Evolutionary conservation across 2,113 vertebrate species (phyloP).

Genomic region (Stigmatopora nigra): DNA sequence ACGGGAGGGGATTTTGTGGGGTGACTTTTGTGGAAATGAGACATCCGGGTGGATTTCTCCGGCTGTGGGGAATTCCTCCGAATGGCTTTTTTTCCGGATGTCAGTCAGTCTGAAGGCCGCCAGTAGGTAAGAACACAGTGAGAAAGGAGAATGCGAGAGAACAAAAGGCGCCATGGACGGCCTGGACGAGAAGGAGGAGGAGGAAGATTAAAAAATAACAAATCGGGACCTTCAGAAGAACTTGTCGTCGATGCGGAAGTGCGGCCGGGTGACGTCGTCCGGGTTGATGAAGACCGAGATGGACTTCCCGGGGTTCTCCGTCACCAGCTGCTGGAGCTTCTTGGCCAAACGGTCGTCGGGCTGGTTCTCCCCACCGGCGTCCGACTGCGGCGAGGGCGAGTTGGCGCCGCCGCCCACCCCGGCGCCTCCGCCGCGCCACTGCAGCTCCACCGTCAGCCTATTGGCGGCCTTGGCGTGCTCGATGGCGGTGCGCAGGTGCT

Average conservation of each 20-base stretch:
- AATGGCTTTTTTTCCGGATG: constrained; percentile 16
- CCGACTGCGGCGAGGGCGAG: constrained; percentile 84
- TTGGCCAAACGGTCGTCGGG: constrained; percentile 91
- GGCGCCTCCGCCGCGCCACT: constrained; percentile 73
- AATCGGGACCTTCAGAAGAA: constrained; percentile 81
- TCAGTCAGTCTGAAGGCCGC: constrained; percentile 41
- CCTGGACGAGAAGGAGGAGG: constrained; percentile 37
- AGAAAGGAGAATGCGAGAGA: constrained; percentile 44
- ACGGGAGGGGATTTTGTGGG: background rate
- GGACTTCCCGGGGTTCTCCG: constrained; percentile 95
- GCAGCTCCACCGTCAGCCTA: constrained; percentile 81
- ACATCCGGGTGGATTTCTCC: background rate
- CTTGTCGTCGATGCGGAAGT: constrained; percentile 98
- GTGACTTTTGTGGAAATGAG: background rate
- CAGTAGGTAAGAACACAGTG: constrained; percentile 47
- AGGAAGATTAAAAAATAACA: constrained; percentile 23
- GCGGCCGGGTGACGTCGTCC: constrained; percentile 90
- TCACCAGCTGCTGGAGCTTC: constrained; percentile 96
- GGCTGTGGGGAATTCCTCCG: background rate
- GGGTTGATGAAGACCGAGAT: constrained; percentile 98
- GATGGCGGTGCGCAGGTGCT: constrained; percentile 90
- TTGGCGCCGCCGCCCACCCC: background rate
- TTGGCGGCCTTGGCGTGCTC: constrained; percentile 90
- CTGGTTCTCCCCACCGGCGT: constrained; percentile 73
- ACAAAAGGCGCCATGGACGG: constrained; percentile 41